Percentiles rank a stretch among this genome's conserved stretches.
Evolutionary conservation across 2,113 vertebrate species (phyloP).

Genomic region (Amblyornis subalaris): DNA sequence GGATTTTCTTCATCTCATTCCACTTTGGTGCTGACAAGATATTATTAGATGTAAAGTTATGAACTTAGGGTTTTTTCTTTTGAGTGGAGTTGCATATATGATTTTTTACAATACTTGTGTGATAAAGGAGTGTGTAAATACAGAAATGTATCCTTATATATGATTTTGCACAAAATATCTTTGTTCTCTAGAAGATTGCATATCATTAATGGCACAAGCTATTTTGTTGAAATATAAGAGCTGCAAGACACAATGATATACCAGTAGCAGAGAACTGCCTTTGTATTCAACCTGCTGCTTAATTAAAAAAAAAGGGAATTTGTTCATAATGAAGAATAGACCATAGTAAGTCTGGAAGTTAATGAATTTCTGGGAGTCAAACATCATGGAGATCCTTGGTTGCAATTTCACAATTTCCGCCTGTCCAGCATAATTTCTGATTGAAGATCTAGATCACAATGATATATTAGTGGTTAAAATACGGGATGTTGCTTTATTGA

Average conservation of each 20-base stretch:
- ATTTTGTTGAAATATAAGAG: not conserved
- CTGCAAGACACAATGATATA: not conserved
- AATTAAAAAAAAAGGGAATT: not conserved
- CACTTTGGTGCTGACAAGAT: not conserved
- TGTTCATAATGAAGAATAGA: not conserved
- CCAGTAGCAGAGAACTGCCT: rapidly evolving
- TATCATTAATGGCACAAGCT: not conserved
- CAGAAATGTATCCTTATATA: not conserved
- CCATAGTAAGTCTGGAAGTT: not conserved
- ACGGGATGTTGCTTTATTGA: not conserved
- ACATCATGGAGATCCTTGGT: not conserved
- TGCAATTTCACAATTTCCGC: not conserved
- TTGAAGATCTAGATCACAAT: not conserved
- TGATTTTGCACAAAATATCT: not conserved
- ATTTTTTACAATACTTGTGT: not conserved
- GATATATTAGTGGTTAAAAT: not conserved
- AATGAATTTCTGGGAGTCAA: not conserved
- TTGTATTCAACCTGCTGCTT: not conserved
- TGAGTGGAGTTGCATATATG: not conserved
- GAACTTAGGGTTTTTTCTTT: not conserved
- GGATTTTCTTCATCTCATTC: not conserved
- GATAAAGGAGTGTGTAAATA: not conserved
- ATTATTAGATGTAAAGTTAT: not conserved
- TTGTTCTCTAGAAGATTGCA: not conserved
- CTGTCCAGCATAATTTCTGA: not conserved